A percentile compares a stretch with the other conserved stretches of the same genome.
phyloP scores from a whole-genome alignment of 1,140 invertebrate species.

The Dufourea novaeangliae region DNA sequence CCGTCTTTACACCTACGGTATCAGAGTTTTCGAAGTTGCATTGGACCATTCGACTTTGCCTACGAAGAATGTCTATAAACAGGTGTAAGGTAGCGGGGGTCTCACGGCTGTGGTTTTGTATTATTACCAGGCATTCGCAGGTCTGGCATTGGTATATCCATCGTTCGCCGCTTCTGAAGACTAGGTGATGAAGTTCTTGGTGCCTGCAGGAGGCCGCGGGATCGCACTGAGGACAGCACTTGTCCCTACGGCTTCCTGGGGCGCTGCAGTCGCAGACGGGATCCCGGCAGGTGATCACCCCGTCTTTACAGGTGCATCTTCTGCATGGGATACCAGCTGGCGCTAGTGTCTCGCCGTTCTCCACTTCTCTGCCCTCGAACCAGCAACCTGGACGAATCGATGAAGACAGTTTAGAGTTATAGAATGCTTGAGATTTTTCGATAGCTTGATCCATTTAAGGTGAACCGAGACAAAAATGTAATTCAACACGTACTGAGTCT shows the following conservation, averaged over 20 bases:
- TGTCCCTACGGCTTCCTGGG: conserved; percentile 82
- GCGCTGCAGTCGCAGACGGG: conserved; percentile 84
- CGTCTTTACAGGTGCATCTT: conserved; percentile 84
- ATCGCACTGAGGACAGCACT: conserved; percentile 91
- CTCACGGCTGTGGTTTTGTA: too few species aligned
- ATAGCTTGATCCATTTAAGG: too few species aligned
- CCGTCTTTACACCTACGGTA: neutral
- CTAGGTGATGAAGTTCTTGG: conserved; percentile 88
- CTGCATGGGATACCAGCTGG: conserved; percentile 83
- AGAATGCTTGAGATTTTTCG: neutral
- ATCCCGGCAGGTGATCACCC: conserved; percentile 85
- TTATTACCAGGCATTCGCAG: conserved; percentile 91
- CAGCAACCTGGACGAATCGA: conserved; percentile 82
- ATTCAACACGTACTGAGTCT: conserved; percentile 81
- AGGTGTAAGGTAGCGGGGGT: neutral
- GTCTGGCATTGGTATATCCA: conserved; percentile 96
- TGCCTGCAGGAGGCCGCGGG: conserved; percentile 87
- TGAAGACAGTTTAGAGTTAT: conserved; percentile 31
- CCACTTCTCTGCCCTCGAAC: conserved; percentile 83
- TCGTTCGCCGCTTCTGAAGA: conserved; percentile 89
- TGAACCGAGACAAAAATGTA: too few species aligned
- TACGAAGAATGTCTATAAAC: neutral
- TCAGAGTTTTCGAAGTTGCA: too few species aligned
- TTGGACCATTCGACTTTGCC: too few species aligned
- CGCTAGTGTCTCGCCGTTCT: conserved; percentile 81